phyloP scores from a whole-genome alignment of 2,113 vertebrate genomes.

The Lepisosteus osseus region DNA sequence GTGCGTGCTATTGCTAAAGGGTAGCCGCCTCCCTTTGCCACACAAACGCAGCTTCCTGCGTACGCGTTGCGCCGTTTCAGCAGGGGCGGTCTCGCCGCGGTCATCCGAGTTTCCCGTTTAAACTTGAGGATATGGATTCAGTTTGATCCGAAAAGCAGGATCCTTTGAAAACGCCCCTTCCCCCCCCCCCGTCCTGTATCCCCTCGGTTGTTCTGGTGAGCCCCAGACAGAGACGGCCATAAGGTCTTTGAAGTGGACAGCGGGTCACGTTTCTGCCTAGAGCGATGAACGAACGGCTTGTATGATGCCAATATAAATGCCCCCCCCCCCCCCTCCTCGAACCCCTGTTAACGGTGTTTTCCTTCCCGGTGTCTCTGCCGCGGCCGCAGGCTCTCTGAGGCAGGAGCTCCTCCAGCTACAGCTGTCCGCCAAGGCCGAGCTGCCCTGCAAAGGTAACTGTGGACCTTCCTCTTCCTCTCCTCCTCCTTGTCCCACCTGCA shows the following conservation, averaged over 20 bases:
- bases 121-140: no score
- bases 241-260: no score
- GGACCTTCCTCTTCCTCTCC: conserved; percentile 20
- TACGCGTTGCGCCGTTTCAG: no score
- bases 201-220: background rate
- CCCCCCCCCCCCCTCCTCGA: no score
- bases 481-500: background rate
- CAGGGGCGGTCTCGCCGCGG: no score
- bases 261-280: no score
- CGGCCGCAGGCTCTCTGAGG: conserved; percentile 64
- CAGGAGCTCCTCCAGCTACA: conserved; percentile 75
- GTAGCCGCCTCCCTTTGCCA: no score
- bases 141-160: no score
- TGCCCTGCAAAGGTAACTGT: conserved; percentile 60
- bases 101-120: no score
- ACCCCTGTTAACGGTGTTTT: background rate
- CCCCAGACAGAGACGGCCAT: background rate
- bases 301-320: no score
- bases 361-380: background rate
- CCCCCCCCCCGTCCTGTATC: background rate
- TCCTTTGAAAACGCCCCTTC: background rate
- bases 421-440: conserved; percentile 57
- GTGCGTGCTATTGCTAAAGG: no score
- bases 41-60: no score
- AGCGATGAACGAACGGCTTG: background rate